Evolutionary conservation across 2,113 vertebrate genomes (phyloP).

Genomic region (Sprattus sprattus): DNA sequence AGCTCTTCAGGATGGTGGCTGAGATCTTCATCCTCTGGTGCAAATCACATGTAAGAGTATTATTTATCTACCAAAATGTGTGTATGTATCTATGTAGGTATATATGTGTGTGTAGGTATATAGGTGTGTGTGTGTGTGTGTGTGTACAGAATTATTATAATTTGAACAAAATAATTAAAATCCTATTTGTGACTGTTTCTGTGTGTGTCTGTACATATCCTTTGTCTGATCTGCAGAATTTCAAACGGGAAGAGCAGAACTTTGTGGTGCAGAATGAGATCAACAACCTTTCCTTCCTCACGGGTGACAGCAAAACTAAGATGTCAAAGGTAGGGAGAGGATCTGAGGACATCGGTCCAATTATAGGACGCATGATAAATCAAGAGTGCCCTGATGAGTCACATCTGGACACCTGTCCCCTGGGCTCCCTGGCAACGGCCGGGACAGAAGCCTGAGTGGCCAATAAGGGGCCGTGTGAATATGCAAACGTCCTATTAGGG

Average conservation of each 20-base stretch:
- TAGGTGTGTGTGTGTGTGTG: neutral
- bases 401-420: neutral
- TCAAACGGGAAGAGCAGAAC: conserved; percentile 98
- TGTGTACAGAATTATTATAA: neutral
- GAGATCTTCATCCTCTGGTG: conserved; percentile 99
- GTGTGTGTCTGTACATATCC: neutral
- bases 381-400: neutral
- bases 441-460: neutral
- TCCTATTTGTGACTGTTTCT: neutral
- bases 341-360: neutral
- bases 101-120: neutral
- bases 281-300: conserved; percentile 98
- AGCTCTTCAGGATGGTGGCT: conserved; percentile 97
- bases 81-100: neutral
- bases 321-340: conserved; percentile 87
- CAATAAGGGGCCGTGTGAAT: neutral
- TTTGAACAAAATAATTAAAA: neutral
- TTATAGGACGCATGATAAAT: neutral
- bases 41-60: conserved; percentile 90
- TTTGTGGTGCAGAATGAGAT: conserved; percentile 99
- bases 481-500: neutral
- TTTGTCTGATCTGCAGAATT: conserved; percentile 77
- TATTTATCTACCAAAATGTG: conserved; percentile 23
- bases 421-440: conserved; percentile 5
- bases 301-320: conserved; percentile 96